A percentile compares a stretch with the other conserved stretches of the same genome.
These are phyloP conservation scores for Plusia festucae DNA, from an alignment of 2,888 invertebrate genomes.

Conservation along the genomic window DNA sequence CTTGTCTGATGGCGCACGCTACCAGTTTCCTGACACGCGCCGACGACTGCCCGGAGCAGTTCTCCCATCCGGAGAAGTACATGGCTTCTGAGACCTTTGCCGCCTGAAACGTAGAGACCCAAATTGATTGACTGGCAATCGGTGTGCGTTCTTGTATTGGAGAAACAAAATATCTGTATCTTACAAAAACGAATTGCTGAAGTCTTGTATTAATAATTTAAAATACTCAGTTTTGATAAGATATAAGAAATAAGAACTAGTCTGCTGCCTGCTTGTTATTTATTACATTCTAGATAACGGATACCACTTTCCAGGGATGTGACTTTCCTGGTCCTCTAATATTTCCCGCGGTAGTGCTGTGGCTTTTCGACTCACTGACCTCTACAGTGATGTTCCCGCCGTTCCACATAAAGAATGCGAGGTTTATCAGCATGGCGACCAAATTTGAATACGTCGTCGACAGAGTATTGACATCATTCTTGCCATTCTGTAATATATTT, in stretches of 20 bases:
- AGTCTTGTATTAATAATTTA: too few species aligned
- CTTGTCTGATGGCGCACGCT: conserved; percentile 32
- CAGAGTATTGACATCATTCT: background rate
- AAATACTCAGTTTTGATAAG: too few species aligned
- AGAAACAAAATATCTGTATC: too few species aligned
- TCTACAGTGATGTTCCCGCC: conserved; percentile 35
- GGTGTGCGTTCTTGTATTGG: too few species aligned
- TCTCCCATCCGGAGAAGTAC: conserved; percentile 56
- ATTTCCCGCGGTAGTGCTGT: background rate
- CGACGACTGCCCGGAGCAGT: conserved; percentile 41
- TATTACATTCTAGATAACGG: too few species aligned
- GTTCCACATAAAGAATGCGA: conserved; percentile 36
- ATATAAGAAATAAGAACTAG: too few species aligned
- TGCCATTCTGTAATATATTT: conserved; percentile 13
- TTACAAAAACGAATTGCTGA: too few species aligned
- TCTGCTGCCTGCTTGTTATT: too few species aligned
- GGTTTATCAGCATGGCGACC: background rate
- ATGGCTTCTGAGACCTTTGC: conserved; percentile 31
- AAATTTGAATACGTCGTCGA: background rate
- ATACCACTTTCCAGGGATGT: too few species aligned
- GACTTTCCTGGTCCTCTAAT: too few species aligned
- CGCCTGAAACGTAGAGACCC: conserved; percentile 21
- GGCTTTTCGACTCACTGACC: conserved; percentile 5
- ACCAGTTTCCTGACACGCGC: conserved; percentile 45
- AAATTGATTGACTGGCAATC: background rate